Percentiles rank a stretch among this genome's conserved stretches.
Conservation (phyloP, 1,140 invertebrate genomes). For the Amyelois transitella region DNA sequence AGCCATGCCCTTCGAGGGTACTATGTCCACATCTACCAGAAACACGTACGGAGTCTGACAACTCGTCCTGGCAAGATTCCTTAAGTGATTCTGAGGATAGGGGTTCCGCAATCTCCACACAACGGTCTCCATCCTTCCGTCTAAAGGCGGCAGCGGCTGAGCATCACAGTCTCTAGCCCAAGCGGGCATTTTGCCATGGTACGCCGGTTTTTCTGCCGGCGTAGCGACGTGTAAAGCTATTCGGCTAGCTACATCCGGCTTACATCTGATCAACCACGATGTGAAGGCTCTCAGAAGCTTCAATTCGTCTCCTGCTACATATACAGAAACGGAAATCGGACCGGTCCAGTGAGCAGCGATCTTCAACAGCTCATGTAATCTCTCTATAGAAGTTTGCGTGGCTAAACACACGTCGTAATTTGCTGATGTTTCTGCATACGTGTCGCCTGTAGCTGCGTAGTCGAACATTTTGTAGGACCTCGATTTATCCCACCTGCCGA, state of each 20-base stretch:
- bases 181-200: slow-evolving; percentile 79
- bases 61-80: slow-evolving; percentile 89
- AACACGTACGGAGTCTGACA: slow-evolving; percentile 88
- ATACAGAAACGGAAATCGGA: slow-evolving; percentile 89
- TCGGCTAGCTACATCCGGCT: slow-evolving; percentile 76
- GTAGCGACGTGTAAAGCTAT: slow-evolving; percentile 49
- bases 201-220: slow-evolving; percentile 51
- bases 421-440: slow-evolving; percentile 75
- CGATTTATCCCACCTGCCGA: slow-evolving; percentile 83
- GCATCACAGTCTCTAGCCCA: slow-evolving; percentile 52
- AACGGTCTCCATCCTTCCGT: slow-evolving; percentile 72
- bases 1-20: slow-evolving; percentile 82
- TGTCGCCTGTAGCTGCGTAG: slow-evolving; percentile 79
- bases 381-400: slow-evolving; percentile 89
- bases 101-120: slow-evolving; percentile 82
- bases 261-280: slow-evolving; percentile 84
- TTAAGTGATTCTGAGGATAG: slow-evolving; percentile 90
- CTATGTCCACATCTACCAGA: slow-evolving; percentile 89
- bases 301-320: slow-evolving; percentile 85
- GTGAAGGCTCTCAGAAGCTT: slow-evolving; percentile 81
- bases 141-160: slow-evolving; percentile 41
- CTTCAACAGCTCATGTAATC: slow-evolving; percentile 83
- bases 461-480: slow-evolving; percentile 83
- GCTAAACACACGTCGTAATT: slow-evolving; percentile 83
- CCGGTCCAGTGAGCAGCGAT: slow-evolving; percentile 89